Conservation (phyloP, 2,113 vertebrate genomes). For the Leucopsar rothschildi region DNA sequence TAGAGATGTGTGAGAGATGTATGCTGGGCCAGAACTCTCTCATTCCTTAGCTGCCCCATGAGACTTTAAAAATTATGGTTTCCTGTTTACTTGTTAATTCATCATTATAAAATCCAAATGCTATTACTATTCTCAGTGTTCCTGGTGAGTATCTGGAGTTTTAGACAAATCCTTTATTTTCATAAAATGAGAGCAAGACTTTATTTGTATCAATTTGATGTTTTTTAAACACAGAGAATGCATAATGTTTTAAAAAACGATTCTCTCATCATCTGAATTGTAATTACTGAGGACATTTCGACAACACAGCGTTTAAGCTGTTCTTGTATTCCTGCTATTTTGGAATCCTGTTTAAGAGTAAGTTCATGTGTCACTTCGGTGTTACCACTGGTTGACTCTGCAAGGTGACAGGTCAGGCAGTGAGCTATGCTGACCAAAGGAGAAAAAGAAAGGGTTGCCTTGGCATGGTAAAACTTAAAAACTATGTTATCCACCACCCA, state of each 20-base stretch:
- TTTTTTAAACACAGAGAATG: background rate
- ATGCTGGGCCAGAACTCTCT: background rate
- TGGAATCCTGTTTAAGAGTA: background rate
- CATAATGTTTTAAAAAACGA: background rate
- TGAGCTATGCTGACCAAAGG: background rate
- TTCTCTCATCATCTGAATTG: background rate
- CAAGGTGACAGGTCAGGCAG: background rate
- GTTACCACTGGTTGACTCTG: background rate
- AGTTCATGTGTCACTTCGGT: background rate
- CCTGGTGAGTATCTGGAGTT: background rate
- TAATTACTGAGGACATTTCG: background rate
- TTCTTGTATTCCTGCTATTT: background rate
- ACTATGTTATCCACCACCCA: rapidly evolving
- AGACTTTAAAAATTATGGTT: conserved; percentile 17
- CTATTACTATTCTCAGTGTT: background rate
- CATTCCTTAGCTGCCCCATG: conserved; percentile 18
- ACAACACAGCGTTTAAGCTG: background rate
- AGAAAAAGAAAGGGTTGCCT: background rate
- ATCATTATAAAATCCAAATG: conserved; percentile 37
- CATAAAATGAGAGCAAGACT: background rate
- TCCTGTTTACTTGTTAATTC: conserved; percentile 59
- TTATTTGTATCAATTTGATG: background rate
- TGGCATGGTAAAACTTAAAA: background rate
- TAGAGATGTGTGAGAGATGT: background rate
- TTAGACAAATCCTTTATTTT: background rate